A percentile compares a stretch with the other conserved stretches of the same genome.
phyloP scores from a whole-genome alignment of 2,113 vertebrate species.

The Crotalus helleri region DNA sequence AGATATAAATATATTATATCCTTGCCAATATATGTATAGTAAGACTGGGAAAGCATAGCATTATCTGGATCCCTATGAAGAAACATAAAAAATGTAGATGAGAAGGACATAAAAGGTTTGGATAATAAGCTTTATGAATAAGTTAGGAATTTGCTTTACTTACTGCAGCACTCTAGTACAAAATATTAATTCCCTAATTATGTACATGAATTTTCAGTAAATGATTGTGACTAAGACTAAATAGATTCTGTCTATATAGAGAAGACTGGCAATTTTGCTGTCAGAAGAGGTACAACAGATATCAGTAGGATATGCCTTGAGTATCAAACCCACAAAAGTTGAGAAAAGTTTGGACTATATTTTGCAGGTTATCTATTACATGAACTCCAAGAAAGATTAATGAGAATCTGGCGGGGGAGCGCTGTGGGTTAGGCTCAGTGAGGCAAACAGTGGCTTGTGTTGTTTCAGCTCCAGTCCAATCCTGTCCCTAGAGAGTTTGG shows the following conservation, averaged over 20 bases:
- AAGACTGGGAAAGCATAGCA: not conserved
- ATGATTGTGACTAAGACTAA: not conserved
- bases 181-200: not conserved
- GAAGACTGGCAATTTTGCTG: not conserved
- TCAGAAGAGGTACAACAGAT: not conserved
- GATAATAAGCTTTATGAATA: not conserved
- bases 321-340: not conserved
- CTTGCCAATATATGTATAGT: not conserved
- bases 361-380: not conserved
- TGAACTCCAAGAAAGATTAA: not conserved
- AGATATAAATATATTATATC: not conserved
- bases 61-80: not conserved
- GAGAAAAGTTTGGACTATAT: not conserved
- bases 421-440: not conserved
- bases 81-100: not conserved
- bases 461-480: not conserved
- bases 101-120: not conserved
- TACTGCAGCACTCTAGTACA: not conserved
- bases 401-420: not conserved
- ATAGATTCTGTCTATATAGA: not conserved
- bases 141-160: not conserved
- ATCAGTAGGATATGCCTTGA: not conserved
- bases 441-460: constrained; percentile 5
- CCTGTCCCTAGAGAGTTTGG: not conserved
- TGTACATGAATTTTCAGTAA: not conserved